These are phyloP conservation scores for Drosophila tripunctata DNA, from an alignment of 2,888 invertebrate species.

Conservation along the genomic window DNA sequence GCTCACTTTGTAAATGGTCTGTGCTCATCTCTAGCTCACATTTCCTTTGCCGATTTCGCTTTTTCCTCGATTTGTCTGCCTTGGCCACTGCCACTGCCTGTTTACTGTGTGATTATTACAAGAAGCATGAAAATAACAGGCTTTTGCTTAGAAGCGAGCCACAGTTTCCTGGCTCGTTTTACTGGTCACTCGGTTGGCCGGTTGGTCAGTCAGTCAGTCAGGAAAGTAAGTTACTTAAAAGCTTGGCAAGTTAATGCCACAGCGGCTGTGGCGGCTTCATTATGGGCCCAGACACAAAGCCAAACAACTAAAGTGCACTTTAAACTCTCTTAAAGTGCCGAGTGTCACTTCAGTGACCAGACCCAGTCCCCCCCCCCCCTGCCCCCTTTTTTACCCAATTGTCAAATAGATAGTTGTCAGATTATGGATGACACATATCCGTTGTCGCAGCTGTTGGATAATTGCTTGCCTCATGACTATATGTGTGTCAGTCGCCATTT, in stretches of 20 bases:
- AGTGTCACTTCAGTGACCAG: slow-evolving; percentile 32
- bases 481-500: neutral
- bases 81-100: slow-evolving; percentile 57
- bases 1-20: too few species aligned
- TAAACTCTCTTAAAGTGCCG: slow-evolving; percentile 45
- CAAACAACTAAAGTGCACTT: slow-evolving; percentile 61
- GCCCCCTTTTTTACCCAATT: neutral
- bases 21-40: neutral
- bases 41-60: neutral
- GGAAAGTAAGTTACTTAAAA: slow-evolving; percentile 70
- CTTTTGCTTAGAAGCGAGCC: slow-evolving; percentile 61
- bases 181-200: slow-evolving; percentile 26
- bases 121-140: slow-evolving; percentile 74
- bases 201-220: slow-evolving; percentile 31
- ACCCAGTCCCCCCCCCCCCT: too few species aligned
- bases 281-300: slow-evolving; percentile 52
- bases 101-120: slow-evolving; percentile 76
- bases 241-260: slow-evolving; percentile 57
- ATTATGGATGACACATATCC: slow-evolving; percentile 16
- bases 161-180: slow-evolving; percentile 27
- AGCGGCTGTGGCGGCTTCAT: slow-evolving; percentile 51
- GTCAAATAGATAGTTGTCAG: slow-evolving; percentile 9
- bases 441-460: slow-evolving; percentile 4
- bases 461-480: neutral
- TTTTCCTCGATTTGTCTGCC: neutral